A percentile compares a stretch with the other conserved stretches of the same genome.
These are phyloP conservation scores for Cercocebus atys DNA, from an alignment of 2,113 vertebrate species.

Conservation along the genomic window DNA sequence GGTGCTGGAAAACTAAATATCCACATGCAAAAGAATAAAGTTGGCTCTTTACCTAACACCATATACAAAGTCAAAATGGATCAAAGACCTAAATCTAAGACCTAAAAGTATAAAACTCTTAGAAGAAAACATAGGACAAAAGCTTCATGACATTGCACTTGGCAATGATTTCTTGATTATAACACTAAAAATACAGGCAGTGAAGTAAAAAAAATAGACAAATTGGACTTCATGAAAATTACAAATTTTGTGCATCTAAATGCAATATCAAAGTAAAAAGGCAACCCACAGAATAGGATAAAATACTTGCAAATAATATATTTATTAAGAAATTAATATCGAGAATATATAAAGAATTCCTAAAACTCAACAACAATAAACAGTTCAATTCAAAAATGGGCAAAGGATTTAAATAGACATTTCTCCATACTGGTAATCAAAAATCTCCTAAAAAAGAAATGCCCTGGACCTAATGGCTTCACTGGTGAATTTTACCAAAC, in stretches of 20 bases:
- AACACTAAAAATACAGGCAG: background rate
- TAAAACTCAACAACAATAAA: background rate
- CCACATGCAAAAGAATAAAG: background rate
- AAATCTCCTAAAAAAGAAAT: background rate
- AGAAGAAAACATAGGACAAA: background rate
- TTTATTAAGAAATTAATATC: background rate
- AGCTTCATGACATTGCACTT: background rate
- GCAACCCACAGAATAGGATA: background rate
- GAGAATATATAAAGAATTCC: background rate
- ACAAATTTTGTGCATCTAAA: too few species aligned
- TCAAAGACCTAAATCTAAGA: background rate
- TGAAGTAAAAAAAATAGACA: background rate
- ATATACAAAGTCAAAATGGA: background rate
- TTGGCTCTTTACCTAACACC: background rate
- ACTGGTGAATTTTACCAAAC: background rate
- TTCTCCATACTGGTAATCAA: background rate
- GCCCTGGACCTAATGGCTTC: background rate
- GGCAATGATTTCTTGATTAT: background rate
- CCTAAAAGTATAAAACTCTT: background rate
- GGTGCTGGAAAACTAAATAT: background rate
- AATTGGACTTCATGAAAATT: background rate
- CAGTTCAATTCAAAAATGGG: background rate
- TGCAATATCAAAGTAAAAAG: background rate
- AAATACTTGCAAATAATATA: background rate
- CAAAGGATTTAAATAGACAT: background rate